These are phyloP conservation scores for Andrena marginata DNA, from an alignment of 2,888 invertebrate genomes.

Conservation along the genomic window DNA sequence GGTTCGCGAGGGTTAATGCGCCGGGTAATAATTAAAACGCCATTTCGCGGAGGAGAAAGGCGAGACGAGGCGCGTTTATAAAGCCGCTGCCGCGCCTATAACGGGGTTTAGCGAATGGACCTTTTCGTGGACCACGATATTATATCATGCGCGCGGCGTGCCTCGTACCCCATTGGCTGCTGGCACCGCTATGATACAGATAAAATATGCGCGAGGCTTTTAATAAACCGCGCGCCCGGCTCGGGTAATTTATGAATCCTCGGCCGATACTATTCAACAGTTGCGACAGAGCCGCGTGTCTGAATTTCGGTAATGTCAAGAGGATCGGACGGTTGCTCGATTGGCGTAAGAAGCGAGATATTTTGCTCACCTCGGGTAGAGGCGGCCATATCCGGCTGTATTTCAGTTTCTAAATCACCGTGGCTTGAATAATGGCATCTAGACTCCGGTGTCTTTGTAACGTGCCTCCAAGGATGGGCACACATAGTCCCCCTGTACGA, in stretches of 20 bases:
- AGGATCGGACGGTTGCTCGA: neutral
- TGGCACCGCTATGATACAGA: neutral
- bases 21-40: conserved; percentile 75
- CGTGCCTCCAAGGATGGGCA: conserved; percentile 38
- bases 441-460: conserved; percentile 24
- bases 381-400: neutral
- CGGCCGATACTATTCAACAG: neutral
- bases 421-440: conserved; percentile 39
- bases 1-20: conserved; percentile 73
- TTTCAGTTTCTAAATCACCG: conserved; percentile 19
- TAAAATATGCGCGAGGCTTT: conserved; percentile 33
- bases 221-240: conserved; percentile 18
- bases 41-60: conserved; percentile 70
- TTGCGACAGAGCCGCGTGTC: neutral
- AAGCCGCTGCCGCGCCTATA: conserved; percentile 69
- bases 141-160: conserved; percentile 21
- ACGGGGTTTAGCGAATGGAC: conserved; percentile 63
- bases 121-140: conserved; percentile 47
- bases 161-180: neutral
- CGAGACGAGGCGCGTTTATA: conserved; percentile 62
- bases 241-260: conserved; percentile 19
- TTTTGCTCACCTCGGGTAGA: neutral
- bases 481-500: conserved; percentile 21
- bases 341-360: neutral
- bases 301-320: neutral